Evolutionary conservation across 1,140 invertebrate species (phyloP), one percentile per base, ranked within the genome.

Genomic region (Drosophila dunni): DNA sequence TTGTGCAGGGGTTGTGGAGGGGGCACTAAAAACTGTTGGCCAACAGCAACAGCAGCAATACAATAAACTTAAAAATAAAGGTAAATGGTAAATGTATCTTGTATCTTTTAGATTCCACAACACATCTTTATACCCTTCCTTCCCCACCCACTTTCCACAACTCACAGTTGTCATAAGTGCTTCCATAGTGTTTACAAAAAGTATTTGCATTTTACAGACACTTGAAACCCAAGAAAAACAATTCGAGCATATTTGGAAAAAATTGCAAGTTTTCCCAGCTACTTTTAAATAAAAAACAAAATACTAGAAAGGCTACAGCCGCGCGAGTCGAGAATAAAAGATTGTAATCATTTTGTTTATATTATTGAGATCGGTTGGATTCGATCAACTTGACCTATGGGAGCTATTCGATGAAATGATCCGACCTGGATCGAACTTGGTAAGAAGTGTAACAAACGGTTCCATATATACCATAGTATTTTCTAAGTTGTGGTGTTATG

Each of bases 11-110:
- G 15, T 15, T 3, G 44, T 15, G 44, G 29, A 10, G 38, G 8
- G 24, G 45, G 44, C 15, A 65, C 60, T 72, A 36, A 60, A 42
- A 57, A 75, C 38, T 56, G n/a, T 63, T 48, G 60, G 38, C 29
- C 50, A 56, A 65, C 57, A 66, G 6, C 24, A 44, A 76, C 51
- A 56, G 63, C 62, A 73, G 58, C 75, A 71, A 72, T 85, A 71
- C 82, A 82, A 86, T 86, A 86, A 86, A 82, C 68, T 83, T 79
- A 61, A 66, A 70, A 63, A 29, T 6, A 29, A 84, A 88, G 83
- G 82, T 85, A 82, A 86, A 86, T 86, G 81, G 65, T 75, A 38
- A 68, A 45, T n/a, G 68, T 65, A 63, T 85, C 71, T 78, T 86
- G 78, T 85, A 79, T 79, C 79, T 81, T 76, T 40, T 48, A 79